Conservation (phyloP, 2,888 invertebrate species). For the Limnephilus auricula region DNA sequence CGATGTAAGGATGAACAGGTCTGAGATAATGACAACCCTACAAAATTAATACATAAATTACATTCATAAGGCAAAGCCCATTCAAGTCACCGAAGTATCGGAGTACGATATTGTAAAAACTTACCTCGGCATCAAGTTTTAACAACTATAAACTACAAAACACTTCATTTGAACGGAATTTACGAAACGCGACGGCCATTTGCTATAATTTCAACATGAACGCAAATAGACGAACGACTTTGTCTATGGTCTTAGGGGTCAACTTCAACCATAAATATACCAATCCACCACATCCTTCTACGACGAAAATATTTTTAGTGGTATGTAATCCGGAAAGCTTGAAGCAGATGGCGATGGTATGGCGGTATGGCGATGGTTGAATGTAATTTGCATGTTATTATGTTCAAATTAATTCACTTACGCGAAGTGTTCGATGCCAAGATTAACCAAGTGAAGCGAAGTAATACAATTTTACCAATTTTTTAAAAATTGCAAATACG, state of each 20-base stretch:
- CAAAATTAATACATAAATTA: conserved; percentile 40
- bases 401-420: too few relatives aligned
- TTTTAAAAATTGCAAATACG: too few relatives aligned
- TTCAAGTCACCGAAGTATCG: not conserved
- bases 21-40: conserved; percentile 40
- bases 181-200: conserved; percentile 60
- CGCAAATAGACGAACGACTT: conserved; percentile 30
- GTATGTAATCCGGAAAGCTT: too few relatives aligned
- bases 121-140: conserved; percentile 52
- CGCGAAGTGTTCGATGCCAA: too few relatives aligned
- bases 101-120: conserved; percentile 10
- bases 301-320: too few relatives aligned
- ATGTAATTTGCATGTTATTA: too few relatives aligned
- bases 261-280: conserved; percentile 10
- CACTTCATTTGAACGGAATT: conserved; percentile 57
- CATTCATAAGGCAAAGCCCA: not conserved
- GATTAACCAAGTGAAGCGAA: too few relatives aligned
- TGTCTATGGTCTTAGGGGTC: not conserved
- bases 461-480: too few relatives aligned
- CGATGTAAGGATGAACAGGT: conserved; percentile 32
- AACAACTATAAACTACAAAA: conserved; percentile 53
- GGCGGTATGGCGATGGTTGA: too few relatives aligned
- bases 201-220: conserved; percentile 54
- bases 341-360: too few relatives aligned
- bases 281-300: too few relatives aligned